phyloP scores from a whole-genome alignment of 2,113 vertebrate genomes.

The Archocentrus centrarchus region DNA sequence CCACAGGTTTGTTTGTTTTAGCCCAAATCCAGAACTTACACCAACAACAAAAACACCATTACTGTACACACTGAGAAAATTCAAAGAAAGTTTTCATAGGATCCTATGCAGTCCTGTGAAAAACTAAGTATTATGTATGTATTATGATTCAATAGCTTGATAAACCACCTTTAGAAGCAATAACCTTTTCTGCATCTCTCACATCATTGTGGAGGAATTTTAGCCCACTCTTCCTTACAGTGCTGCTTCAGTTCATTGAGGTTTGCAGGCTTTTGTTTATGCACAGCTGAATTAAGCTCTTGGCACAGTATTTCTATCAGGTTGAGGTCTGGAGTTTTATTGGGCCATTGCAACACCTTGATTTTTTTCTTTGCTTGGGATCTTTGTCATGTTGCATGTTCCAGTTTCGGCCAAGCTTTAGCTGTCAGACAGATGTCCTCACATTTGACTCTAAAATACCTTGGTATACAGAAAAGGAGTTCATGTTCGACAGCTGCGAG shows the following conservation, averaged over 20 bases:
- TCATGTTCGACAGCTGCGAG: neutral
- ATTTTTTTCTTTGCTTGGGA: neutral
- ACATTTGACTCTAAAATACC: neutral
- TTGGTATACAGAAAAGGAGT: neutral
- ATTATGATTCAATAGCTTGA: no score
- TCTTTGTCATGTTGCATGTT: neutral
- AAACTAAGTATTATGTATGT: no score
- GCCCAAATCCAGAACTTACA: neutral
- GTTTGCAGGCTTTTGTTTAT: no score
- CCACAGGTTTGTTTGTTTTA: conserved; percentile 81
- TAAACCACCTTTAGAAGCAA: no score
- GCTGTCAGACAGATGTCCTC: neutral
- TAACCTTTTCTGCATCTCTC: no score
- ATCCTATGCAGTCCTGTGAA: neutral
- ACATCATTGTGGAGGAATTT: no score
- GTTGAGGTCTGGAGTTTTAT: neutral
- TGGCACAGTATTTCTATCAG: neutral
- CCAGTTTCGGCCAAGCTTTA: neutral
- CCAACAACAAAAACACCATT: neutral
- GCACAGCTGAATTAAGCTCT: no score
- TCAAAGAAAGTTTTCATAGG: neutral
- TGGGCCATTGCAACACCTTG: neutral
- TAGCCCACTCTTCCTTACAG: no score
- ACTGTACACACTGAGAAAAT: neutral
- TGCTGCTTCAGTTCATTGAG: no score